phyloP scores from a whole-genome alignment of 1,140 invertebrate species.

The Bactericera cockerelli region DNA sequence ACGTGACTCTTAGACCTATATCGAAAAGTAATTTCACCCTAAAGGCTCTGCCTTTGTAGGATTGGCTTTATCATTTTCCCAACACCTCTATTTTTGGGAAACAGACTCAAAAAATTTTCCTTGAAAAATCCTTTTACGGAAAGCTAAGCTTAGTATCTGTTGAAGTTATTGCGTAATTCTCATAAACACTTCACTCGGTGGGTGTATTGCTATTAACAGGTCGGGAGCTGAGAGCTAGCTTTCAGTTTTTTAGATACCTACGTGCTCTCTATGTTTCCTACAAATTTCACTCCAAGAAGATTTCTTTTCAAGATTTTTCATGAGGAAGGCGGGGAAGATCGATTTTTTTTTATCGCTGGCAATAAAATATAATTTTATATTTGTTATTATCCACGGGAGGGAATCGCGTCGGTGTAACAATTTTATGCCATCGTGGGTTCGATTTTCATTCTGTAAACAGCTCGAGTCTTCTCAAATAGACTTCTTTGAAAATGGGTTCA shows the following conservation, averaged over 20 bases:
- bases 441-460: too few relatives aligned
- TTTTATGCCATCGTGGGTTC: conserved; percentile 11
- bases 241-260: background rate
- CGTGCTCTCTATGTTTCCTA: background rate
- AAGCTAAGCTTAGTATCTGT: too few relatives aligned
- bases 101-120: too few relatives aligned
- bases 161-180: background rate
- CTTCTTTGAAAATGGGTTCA: too few relatives aligned
- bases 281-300: background rate
- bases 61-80: too few relatives aligned
- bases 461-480: too few relatives aligned
- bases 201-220: background rate
- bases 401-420: background rate
- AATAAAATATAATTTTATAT: conserved; percentile 5
- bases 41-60: too few relatives aligned
- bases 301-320: background rate
- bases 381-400: background rate
- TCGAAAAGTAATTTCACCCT: too few relatives aligned
- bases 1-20: too few relatives aligned
- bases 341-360: conserved; percentile 2
- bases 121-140: too few relatives aligned
- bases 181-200: conserved; percentile 5
- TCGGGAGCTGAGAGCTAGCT: too few relatives aligned
- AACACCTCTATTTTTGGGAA: too few relatives aligned
- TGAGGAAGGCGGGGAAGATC: background rate